Conservation (phyloP, 2,113 vertebrate species). For the Himantopus leucocephalus region DNA sequence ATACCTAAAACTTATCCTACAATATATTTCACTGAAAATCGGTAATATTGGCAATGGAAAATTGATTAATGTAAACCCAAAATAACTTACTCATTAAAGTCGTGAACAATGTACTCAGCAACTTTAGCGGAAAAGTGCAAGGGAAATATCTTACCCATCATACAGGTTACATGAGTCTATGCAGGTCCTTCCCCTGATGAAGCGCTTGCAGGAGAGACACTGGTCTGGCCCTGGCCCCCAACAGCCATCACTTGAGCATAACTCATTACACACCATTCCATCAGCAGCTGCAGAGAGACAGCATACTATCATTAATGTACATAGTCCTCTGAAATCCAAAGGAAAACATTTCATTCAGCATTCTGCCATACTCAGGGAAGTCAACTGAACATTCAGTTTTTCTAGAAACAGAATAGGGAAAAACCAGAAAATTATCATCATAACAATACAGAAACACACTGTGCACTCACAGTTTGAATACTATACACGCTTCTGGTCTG, state of each 20-base stretch:
- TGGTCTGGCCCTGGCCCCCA: conserved; percentile 96
- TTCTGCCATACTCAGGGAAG: fast-evolving
- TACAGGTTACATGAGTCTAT: conserved; percentile 92
- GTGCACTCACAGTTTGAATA: neutral
- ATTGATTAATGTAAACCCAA: neutral
- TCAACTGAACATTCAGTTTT: fast-evolving
- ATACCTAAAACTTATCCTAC: neutral
- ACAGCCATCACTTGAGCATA: conserved; percentile 92
- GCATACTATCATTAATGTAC: neutral
- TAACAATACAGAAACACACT: neutral
- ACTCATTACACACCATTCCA: conserved; percentile 88
- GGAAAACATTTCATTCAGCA: neutral
- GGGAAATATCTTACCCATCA: conserved; percentile 82
- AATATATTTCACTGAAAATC: neutral
- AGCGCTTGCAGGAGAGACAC: conserved; percentile 89
- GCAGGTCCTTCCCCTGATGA: conserved; percentile 89
- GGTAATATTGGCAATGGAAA: neutral
- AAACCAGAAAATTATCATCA: neutral
- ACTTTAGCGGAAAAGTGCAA: neutral
- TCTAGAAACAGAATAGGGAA: neutral
- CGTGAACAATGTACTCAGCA: neutral
- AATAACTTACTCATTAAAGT: neutral
- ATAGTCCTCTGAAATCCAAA: neutral
- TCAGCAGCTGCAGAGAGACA: conserved; percentile 79
- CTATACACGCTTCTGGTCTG: neutral